Evolutionary conservation across 2,888 invertebrate genomes (phyloP).

Genomic region (Caenorhabditis virilis): DNA sequence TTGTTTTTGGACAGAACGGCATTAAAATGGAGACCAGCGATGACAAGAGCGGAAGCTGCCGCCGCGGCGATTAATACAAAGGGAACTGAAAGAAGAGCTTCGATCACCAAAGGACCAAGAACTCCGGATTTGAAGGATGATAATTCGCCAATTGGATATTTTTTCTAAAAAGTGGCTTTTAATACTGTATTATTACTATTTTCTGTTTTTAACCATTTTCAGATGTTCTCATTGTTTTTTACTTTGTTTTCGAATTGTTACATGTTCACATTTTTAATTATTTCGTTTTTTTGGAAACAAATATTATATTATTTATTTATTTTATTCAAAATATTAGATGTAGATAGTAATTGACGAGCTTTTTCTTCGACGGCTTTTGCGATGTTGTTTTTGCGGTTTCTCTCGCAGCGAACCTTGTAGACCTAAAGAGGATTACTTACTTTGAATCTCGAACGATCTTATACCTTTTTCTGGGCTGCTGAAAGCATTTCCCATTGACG

Average conservation of each 20-base stretch:
- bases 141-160: background rate
- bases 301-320: too few species aligned
- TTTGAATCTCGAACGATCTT: background rate
- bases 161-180: background rate
- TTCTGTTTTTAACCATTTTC: background rate
- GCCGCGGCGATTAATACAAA: background rate
- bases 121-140: background rate
- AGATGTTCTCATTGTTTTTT: background rate
- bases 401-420: conserved; percentile 24
- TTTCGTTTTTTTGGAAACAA: too few species aligned
- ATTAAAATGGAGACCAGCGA: background rate
- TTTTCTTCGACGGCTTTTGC: conserved; percentile 23
- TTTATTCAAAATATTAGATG: too few species aligned
- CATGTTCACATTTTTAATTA: too few species aligned
- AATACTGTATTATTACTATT: background rate
- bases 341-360: conserved; percentile 9
- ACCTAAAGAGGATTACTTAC: conserved; percentile 3
- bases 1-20: conserved; percentile 13
- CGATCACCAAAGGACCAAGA: background rate
- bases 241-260: background rate
- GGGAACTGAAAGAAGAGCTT: background rate
- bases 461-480: conserved; percentile 14
- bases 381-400: conserved; percentile 18
- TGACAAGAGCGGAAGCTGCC: background rate
- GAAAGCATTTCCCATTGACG: conserved; percentile 22